Evolutionary conservation across 2,113 vertebrate species (phyloP), one percentile per base, ranked within the genome.

Genomic region (Mungos mungo): DNA sequence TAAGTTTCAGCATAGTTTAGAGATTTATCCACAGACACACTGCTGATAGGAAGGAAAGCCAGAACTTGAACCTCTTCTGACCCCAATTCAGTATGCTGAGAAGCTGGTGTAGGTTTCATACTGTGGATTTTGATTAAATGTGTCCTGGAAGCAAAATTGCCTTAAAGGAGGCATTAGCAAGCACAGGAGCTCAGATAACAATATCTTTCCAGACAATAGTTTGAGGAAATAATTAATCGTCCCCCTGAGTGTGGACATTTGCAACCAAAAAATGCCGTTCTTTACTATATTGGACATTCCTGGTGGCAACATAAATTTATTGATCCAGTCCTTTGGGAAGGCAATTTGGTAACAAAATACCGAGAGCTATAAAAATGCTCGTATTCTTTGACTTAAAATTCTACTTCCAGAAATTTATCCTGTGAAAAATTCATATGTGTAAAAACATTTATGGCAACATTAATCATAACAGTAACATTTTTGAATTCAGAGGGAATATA

Each of bases 391-490:
- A 83, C 35, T 93, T 88, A 31, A 90, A 95, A 90, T 90, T 88
- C 81, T 90, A 85, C 27, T 72, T 52, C 54, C 79, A 27, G 38
- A 52, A 82, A 82, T 52, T 60, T 35, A 83, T 27, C 54, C 63
- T 74, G 21, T 25, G 54, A 45, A 84, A 93, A 95, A 52, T 63
- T 25, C 35, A 50, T 69, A n/a, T 69, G 10, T 65, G 38, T 90
- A 90, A 93, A 90, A 94, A 72, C 71, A 50, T 79, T 90, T 35
- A 47, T 15, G 84, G 19, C 18, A 74, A 83, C 25, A 68, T 69
- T 82, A 96, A 95, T 81, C 60, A 35, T 71, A 88, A 71, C n/a
- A 68, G 80, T 92, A 63, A 87, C 63, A 85, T 76, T 79, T 89
- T 52, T 92, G 35, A 85, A 92, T 47, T 82, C 52, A 65, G 88